phyloP scores from a whole-genome alignment of 2,113 vertebrate genomes.

The Phyllostomus hastatus region DNA sequence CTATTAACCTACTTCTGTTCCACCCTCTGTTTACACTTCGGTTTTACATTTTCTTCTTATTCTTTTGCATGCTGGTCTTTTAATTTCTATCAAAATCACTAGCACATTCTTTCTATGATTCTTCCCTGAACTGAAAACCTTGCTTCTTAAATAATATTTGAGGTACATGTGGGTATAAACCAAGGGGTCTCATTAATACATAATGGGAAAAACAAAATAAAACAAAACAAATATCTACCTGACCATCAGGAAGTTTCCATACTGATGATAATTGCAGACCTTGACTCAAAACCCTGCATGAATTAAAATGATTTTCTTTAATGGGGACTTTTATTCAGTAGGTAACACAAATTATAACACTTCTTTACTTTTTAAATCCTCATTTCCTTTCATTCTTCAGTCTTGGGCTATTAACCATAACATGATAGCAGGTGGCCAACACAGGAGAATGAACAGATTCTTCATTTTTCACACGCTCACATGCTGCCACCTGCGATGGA shows the following conservation, averaged over 20 bases:
- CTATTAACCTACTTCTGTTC: background rate
- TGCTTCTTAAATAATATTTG: conserved; percentile 8
- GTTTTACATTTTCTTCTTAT: background rate
- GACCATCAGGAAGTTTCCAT: background rate
- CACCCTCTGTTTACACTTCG: background rate
- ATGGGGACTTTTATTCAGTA: background rate
- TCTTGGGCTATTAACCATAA: conserved; percentile 23
- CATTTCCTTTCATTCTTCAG: background rate
- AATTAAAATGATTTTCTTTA: background rate
- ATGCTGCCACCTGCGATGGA: background rate
- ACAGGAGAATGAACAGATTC: conserved; percentile 3
- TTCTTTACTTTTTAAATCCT: background rate
- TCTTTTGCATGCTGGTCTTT: background rate
- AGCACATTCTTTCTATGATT: background rate
- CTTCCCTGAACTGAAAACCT: background rate
- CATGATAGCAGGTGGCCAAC: background rate
- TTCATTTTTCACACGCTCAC: background rate
- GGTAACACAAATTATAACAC: background rate
- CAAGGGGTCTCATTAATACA: background rate
- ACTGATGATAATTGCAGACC: background rate
- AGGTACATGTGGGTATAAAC: background rate
- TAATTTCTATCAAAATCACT: background rate
- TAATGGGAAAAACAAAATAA: background rate
- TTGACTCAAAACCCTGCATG: background rate
- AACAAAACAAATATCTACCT: background rate